Base-by-base conservation (phyloP, 1,140 invertebrate species). In the Diorhabda carinulata region DNA sequence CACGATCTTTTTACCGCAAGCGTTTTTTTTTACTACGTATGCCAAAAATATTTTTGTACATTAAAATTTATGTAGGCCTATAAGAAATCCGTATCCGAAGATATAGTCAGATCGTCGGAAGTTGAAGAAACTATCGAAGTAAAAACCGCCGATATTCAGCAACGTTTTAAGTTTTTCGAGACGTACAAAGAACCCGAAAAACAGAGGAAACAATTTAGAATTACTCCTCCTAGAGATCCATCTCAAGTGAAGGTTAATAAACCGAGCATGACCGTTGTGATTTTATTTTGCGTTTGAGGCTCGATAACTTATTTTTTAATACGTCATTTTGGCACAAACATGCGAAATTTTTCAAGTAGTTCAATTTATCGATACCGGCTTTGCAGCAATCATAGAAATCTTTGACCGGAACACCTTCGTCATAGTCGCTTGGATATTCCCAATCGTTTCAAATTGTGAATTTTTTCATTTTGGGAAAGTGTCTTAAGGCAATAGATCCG, bases 161-260 rank as follows among this genome's bases (percentile, higher is more conserved):
- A 91, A 77, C 88, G 92, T 75, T 96, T 95, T 83, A 92, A 93
- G 81, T 96, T 96, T 84, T 96, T 96, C 83, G 94, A 96, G 85
- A 91, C 88, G 2, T 95, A 93, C 83, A 87, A 88, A 77, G 88
- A 90, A 52, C 86, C 86, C n/a, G 85, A 90, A 79, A 86, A 87
- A 76, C 82, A 87, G 74, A 86, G 87, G 72, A 92, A 89, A 81
- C 83, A 87, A 76, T 95, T 95, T 83, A 85, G 93, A 74, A 93
- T 95, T 80, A 95, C 93, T 7, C 93, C 93, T 66, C 93, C 93
- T 3, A 84, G 92, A 68, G 92, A 95, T 68, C 70, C 73, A 7
- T 78, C 79, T 65, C 79, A 80, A 78, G 75, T 77, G 60, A 80
- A 81, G 80, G 80, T 81, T 74, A 61, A 67, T 60, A 65, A 61